Evolutionary conservation across 2,888 invertebrate genomes (phyloP).

Genomic region (Chydorus sphaericus): DNA sequence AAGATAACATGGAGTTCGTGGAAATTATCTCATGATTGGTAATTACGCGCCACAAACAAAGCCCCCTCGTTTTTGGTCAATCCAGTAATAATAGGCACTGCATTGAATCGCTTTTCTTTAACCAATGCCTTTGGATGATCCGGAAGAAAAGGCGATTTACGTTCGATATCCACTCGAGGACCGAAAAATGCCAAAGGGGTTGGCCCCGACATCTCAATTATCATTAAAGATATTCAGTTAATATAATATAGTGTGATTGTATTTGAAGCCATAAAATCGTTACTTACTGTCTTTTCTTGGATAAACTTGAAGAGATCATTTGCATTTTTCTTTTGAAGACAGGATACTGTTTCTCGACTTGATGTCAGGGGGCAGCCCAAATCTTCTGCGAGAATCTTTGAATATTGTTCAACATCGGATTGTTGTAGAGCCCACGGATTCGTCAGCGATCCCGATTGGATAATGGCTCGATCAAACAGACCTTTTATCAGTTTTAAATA

Average conservation of each 20-base stretch:
- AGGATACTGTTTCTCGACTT: not conserved
- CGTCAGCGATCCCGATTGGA: not conserved
- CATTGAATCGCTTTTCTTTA: not conserved
- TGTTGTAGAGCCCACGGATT: not conserved
- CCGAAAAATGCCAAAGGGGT: too few species aligned
- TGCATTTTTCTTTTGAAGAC: not conserved
- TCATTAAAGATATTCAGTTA: too few species aligned
- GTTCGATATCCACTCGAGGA: not conserved
- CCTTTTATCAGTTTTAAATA: not conserved
- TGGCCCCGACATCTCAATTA: too few species aligned
- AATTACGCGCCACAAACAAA: not conserved
- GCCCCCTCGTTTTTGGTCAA: not conserved
- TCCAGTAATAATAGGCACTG: not conserved
- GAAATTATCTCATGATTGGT: too few species aligned
- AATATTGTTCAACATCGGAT: not conserved
- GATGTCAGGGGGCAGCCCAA: not conserved
- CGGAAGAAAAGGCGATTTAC: not conserved
- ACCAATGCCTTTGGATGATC: not conserved
- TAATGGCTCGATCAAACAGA: slow-evolving; percentile 1
- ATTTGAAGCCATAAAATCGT: too few species aligned
- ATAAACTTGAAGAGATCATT: not conserved
- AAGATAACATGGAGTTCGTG: too few species aligned
- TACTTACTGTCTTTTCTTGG: too few species aligned
- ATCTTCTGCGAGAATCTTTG: not conserved
- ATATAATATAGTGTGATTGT: too few species aligned